Evolutionary conservation across 1,140 invertebrate genomes (phyloP).

Genomic region (Bombus affinis): DNA sequence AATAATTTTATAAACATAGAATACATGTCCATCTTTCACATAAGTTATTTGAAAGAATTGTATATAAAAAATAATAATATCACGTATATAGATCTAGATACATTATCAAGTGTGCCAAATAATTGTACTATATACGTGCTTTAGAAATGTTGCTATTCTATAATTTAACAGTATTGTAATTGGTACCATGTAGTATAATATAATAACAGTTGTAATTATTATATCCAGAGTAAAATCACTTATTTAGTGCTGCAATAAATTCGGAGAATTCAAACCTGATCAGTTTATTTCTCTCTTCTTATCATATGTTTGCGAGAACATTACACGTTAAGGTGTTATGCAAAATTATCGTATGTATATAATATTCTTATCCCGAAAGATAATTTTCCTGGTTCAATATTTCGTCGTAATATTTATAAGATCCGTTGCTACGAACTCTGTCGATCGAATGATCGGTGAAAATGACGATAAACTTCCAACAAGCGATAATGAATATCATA

Average conservation of each 20-base stretch:
- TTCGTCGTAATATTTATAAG: no score
- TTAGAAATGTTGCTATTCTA: background rate
- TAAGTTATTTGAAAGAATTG: conserved; percentile 13
- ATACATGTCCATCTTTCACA: background rate
- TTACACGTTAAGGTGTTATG: no score
- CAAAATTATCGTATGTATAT: background rate
- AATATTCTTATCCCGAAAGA: background rate
- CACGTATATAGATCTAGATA: background rate
- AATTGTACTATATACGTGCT: conserved; percentile 8
- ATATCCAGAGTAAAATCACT: background rate
- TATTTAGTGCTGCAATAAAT: background rate
- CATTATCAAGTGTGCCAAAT: background rate
- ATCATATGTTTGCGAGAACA: background rate
- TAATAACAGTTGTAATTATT: background rate
- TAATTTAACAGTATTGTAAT: no score
- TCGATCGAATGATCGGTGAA: background rate
- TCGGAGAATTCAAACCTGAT: background rate
- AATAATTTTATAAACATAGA: conserved; percentile 32
- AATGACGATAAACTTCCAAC: background rate
- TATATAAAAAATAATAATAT: conserved; percentile 39
- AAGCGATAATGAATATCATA: background rate
- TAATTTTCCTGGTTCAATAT: background rate
- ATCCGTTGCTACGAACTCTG: background rate
- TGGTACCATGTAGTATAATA: background rate
- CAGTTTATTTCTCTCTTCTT: background rate